These are phyloP conservation scores for Garra rufa DNA, from an alignment of 2,113 vertebrate genomes.

Conservation along the genomic window DNA sequence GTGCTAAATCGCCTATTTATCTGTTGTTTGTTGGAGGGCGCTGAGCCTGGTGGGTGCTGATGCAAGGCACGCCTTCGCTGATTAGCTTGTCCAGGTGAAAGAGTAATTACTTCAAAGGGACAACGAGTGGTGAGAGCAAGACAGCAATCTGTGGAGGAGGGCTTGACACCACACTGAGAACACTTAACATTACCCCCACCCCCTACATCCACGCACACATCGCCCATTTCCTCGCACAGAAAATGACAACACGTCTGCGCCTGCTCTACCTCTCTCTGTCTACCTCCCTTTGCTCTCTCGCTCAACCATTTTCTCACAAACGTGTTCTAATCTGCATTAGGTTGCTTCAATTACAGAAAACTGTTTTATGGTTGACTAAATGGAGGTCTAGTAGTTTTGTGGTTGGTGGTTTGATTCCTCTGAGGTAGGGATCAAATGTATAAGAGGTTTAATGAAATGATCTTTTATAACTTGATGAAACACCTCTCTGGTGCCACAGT, in stretches of 20 bases:
- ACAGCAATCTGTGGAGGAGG: conserved; percentile 65
- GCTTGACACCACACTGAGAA: conserved; percentile 70
- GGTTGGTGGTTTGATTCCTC: conserved; percentile 60
- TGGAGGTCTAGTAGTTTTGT: conserved; percentile 63
- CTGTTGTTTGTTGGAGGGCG: conserved; percentile 40
- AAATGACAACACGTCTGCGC: conserved; percentile 10
- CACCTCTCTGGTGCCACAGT: not conserved
- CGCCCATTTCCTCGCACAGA: conserved; percentile 42
- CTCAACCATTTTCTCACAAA: conserved; percentile 29
- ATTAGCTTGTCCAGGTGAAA: conserved; percentile 84
- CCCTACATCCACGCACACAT: conserved; percentile 63
- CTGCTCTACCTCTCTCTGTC: conserved; percentile 43
- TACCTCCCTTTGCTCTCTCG: not conserved
- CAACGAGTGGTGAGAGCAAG: conserved; percentile 79
- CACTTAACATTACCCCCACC: conserved; percentile 72
- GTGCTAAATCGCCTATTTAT: conserved; percentile 33
- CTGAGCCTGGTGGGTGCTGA: conserved; percentile 54
- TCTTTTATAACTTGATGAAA: conserved; percentile 6
- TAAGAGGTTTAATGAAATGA: not conserved
- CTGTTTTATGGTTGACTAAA: conserved; percentile 66
- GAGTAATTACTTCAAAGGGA: conserved; percentile 91
- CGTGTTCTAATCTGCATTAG: conserved; percentile 6
- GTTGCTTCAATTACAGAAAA: not conserved
- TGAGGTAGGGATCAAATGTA: not conserved
- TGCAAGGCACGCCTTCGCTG: conserved; percentile 58